Percentiles rank a stretch among this genome's conserved stretches.
Evolutionary conservation across 2,797 vertebrate species (phyloP).

Genomic region (Gephyroberyx darwinii): DNA sequence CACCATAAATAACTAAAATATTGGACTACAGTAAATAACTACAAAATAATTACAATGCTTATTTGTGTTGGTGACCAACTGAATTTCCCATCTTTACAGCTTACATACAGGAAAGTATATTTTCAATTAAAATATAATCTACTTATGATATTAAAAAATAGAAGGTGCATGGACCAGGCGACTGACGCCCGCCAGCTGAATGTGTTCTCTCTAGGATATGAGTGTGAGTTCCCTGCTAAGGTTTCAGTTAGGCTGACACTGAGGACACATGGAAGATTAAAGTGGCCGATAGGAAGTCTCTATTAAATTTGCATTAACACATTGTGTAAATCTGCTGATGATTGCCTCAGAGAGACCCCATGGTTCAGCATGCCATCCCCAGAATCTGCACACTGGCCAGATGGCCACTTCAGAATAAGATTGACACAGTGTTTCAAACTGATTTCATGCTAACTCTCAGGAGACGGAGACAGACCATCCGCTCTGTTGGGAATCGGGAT

Average conservation of each 20-base stretch:
- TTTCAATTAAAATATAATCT: neutral
- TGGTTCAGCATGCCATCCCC: conserved; percentile 88
- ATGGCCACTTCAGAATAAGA: conserved; percentile 97
- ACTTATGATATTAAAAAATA: conserved; percentile 14
- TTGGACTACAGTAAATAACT: neutral
- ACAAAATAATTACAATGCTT: neutral
- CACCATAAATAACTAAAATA: neutral
- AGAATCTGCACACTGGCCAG: conserved; percentile 93
- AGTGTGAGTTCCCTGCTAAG: conserved; percentile 39
- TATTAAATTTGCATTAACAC: conserved; percentile 89
- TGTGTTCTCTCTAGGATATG: conserved; percentile 18
- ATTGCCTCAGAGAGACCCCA: conserved; percentile 90
- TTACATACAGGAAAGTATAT: neutral
- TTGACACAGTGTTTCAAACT: conserved; percentile 98
- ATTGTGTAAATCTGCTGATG: conserved; percentile 88
- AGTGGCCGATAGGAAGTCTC: conserved; percentile 82
- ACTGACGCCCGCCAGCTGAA: conserved; percentile 17
- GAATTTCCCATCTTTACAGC: neutral
- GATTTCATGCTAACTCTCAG: conserved; percentile 97
- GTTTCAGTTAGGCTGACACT: conserved; percentile 64
- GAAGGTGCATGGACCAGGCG: neutral
- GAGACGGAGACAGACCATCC: conserved; percentile 92
- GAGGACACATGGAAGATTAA: conserved; percentile 82
- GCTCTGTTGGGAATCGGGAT: conserved; percentile 98
- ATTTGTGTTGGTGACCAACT: neutral